phyloP scores from a whole-genome alignment of 2,113 vertebrate genomes.

The Chloebia gouldiae region DNA sequence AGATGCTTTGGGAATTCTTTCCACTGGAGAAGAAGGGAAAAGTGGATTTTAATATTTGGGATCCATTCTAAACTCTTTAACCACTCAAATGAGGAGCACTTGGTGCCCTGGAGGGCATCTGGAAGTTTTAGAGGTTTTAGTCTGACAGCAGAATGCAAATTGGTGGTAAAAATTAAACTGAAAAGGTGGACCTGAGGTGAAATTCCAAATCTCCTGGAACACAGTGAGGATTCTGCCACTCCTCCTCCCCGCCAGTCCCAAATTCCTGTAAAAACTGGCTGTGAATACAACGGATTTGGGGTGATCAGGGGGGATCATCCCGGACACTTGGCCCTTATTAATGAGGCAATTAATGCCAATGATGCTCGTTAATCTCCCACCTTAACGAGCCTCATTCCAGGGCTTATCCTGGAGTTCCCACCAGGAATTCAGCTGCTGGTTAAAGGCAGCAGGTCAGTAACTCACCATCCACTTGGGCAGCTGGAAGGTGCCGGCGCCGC shows the following conservation, averaged over 20 bases:
- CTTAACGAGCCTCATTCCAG: not conserved
- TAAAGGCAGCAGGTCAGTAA: accelerated
- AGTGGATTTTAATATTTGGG: not conserved
- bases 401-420: accelerated
- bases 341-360: accelerated
- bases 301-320: not conserved
- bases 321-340: accelerated
- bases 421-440: not conserved
- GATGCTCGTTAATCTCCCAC: accelerated
- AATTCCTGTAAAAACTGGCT: accelerated
- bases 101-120: accelerated
- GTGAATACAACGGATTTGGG: accelerated
- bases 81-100: accelerated
- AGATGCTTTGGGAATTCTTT: not conserved
- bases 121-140: not conserved
- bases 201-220: not conserved
- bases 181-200: not conserved
- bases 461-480: constrained; percentile 80
- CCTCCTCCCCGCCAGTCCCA: not conserved
- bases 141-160: accelerated
- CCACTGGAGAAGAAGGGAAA: not conserved
- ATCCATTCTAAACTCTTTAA: not conserved
- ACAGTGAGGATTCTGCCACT: accelerated
- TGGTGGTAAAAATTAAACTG: accelerated
- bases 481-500: constrained; percentile 51